Base-by-base conservation (phyloP, 2,888 invertebrate species). In the Isoperla grammatica region DNA sequence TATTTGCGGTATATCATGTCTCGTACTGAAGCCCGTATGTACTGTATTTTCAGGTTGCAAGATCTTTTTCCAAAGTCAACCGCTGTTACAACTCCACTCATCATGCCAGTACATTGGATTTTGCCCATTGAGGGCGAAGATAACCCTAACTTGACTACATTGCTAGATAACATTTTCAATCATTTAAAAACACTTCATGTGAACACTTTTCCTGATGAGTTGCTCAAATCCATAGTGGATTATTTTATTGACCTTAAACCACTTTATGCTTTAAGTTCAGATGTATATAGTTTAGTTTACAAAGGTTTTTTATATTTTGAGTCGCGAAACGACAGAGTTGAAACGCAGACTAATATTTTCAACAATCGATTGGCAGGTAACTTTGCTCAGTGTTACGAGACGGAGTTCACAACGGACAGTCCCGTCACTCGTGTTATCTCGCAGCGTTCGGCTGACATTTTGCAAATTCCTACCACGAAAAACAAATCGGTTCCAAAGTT, bases 391-490 rank as follows among this genome's bases (percentile, higher is more conserved):
- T 70, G 70, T 61, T 73, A 68, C 64, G 74, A 74, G 64, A 73
- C 73, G 1, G 73, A 71, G 13, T 74, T 73, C 62, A 71, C 69
- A n/a, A 69, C 71, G 13, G 71, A 70, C 23, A 68, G 69, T 57
- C 73, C 73, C 2, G 64, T 70, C 19, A 72, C 72, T 6, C 63
- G 73, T 42, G 68, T 73, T 17, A 68, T 73, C 17, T 69, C 70
- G 17, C 68, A 69, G 53, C 65, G 65, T 42, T 64, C 67, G 20
- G 65, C 68, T 1, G 69, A 70, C 46, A 67, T 66, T 37, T 53
- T 69, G 9, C 65, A 65, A 37, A n/a, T n/a, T n/a, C n/a, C n/a
- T n/a, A 43, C 63, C n/a, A 49, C 59, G 50, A 11, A 29, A 29
- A 23, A 29, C 9, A 23, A 46, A 8, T 29, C n/a, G 9, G 23